Evolutionary conservation across 2,113 vertebrate species (phyloP), one percentile per base, ranked within the genome.

Genomic region (Strix uralensis): DNA sequence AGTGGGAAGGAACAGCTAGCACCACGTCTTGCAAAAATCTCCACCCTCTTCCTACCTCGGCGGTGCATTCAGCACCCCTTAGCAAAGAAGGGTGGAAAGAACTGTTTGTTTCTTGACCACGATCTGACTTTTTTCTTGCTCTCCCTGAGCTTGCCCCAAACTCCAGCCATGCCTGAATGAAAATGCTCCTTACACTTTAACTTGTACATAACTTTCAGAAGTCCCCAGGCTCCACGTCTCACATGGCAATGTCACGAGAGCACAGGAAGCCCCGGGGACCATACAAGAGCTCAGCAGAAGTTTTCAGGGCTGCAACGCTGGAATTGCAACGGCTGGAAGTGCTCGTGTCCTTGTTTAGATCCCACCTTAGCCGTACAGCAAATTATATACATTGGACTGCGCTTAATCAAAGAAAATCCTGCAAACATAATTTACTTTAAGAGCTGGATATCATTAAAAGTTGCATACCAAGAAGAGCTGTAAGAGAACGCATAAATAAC

Each of bases 301-400:
- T 75, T 84, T 81, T 71, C 47, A 49, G 77, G 51, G n/a, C 57
- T 55, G 20, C 80, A 88, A 19, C 0, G 4, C 18, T 4, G 7
- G 46, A 78, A 51, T 0, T 4, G 1, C 0, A 0, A 46, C 32
- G 71, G 29, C 38, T 55, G 29, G 19, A 77, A n/a, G 40, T 58
- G 49, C 29, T 59, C 26, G 13, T 3, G n/a, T 55, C 44, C 52
- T 47, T 30, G 22, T 21, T 71, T 30, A 80, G 69, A 62, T 66
- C 47, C 51, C 80, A 51, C 42, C 30, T 52, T 34, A 27, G 58
- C 2, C 59, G 15, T 51, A 54, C 25, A 44, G 32, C 19, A 40
- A 72, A 83, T 59, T 11, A 58, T 17, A 61, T 7, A 49, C 5
- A 14, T 1, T 13, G 21, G 65, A 44, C 18, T 52, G 26, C 15